phyloP scores from a whole-genome alignment of 2,797 vertebrate species.

The Parambassis ranga region DNA sequence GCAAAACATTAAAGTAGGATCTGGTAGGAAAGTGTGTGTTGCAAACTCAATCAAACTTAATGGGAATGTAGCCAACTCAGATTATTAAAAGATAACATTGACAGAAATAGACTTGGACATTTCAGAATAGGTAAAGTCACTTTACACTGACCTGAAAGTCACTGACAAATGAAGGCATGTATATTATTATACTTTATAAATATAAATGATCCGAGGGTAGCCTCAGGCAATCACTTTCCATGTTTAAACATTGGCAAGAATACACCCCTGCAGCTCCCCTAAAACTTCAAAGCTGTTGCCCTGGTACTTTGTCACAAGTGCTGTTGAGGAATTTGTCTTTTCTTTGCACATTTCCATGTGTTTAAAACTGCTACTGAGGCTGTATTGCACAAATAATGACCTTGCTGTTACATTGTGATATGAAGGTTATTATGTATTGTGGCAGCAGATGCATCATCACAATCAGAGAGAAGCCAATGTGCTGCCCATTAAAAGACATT shows the following conservation, averaged over 20 bases:
- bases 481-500: background rate
- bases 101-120: background rate
- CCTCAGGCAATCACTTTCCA: constrained; percentile 45
- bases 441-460: constrained; percentile 2
- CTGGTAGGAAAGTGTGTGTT: background rate
- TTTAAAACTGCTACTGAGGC: constrained; percentile 27
- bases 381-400: constrained; percentile 29
- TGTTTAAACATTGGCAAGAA: constrained; percentile 58
- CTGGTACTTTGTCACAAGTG: constrained; percentile 43
- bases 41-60: too few species aligned
- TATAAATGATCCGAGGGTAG: constrained; percentile 48
- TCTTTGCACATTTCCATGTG: constrained; percentile 17
- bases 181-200: constrained; percentile 38
- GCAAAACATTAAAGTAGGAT: background rate
- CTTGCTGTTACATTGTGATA: background rate
- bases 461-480: background rate
- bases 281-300: constrained; percentile 55
- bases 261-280: constrained; percentile 53
- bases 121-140: constrained; percentile 12
- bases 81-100: background rate
- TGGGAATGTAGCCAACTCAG: too few species aligned
- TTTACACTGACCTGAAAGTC: constrained; percentile 14
- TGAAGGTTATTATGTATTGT: constrained; percentile 11
- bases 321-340: constrained; percentile 50
- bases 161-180: constrained; percentile 31